Evolutionary conservation across 1,140 invertebrate genomes (phyloP).

Genomic region (Rhyzopertha dominica): DNA sequence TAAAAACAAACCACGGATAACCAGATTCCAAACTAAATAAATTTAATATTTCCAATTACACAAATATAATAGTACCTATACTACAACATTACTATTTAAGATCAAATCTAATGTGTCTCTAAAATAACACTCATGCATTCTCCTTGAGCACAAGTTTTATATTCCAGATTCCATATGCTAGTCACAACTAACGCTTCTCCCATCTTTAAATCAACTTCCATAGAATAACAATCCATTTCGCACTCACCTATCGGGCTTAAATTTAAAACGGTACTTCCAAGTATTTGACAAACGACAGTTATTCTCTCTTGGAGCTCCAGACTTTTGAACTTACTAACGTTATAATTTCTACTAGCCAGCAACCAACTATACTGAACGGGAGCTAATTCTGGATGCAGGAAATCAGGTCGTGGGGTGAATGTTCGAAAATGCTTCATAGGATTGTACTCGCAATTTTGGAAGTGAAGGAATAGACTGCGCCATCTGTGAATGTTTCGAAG

Average conservation of each 20-base stretch:
- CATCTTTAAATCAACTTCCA: slow-evolving; percentile 60
- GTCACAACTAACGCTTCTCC: slow-evolving; percentile 70
- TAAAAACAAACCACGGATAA: too few relatives aligned
- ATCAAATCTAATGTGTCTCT: slow-evolving; percentile 62
- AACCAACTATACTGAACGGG: slow-evolving; percentile 78
- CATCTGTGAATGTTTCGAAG: slow-evolving; percentile 21
- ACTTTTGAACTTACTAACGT: slow-evolving; percentile 64
- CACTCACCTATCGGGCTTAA: slow-evolving; percentile 66
- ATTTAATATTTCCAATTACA: too few relatives aligned
- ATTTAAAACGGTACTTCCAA: slow-evolving; percentile 60
- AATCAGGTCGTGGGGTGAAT: slow-evolving; percentile 68
- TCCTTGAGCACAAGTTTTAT: slow-evolving; percentile 59
- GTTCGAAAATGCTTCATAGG: slow-evolving; percentile 53
- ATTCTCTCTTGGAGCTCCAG: slow-evolving; percentile 64
- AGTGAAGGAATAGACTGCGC: slow-evolving; percentile 75
- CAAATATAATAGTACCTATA: too few relatives aligned
- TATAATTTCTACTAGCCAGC: slow-evolving; percentile 71
- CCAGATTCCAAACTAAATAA: too few relatives aligned
- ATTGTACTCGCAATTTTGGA: slow-evolving; percentile 77
- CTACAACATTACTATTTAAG: too few relatives aligned
- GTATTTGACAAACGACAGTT: slow-evolving; percentile 68
- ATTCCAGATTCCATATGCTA: slow-evolving; percentile 71
- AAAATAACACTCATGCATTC: slow-evolving; percentile 72
- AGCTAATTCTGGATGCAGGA: slow-evolving; percentile 67
- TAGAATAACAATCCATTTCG: slow-evolving; percentile 58